Evolutionary conservation across 2,888 invertebrate species (phyloP).

Genomic region (Chelonus formosanus): DNA sequence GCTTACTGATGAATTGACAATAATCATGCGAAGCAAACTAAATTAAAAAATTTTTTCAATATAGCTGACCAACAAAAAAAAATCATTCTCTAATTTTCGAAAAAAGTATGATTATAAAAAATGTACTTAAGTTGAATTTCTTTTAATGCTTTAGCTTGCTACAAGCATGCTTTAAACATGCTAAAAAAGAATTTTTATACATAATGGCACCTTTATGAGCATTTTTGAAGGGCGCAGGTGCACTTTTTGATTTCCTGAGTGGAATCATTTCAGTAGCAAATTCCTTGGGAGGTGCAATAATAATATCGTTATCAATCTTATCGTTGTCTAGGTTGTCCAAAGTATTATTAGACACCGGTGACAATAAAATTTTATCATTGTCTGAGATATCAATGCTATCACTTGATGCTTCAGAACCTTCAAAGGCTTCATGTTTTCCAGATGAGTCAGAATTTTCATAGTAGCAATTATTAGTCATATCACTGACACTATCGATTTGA

Average conservation of each 20-base stretch:
- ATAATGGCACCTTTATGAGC: constrained; percentile 48
- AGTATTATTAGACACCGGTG: constrained; percentile 43
- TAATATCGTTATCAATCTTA: constrained; percentile 48
- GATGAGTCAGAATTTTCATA: too few species aligned
- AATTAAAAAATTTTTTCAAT: too few species aligned
- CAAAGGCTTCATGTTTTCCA: not conserved
- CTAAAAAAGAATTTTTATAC: constrained; percentile 29
- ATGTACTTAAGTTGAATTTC: too few species aligned
- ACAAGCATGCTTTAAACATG: constrained; percentile 33
- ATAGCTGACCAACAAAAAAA: too few species aligned
- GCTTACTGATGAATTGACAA: not conserved
- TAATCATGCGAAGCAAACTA: too few species aligned
- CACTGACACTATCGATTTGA: not conserved
- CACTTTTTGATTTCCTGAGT: constrained; percentile 61
- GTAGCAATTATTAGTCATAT: too few species aligned
- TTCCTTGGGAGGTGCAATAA: constrained; percentile 58
- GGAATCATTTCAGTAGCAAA: constrained; percentile 56
- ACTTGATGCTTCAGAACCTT: constrained; percentile 36
- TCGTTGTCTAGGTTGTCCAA: constrained; percentile 43
- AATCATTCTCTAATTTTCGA: too few species aligned
- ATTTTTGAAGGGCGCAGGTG: constrained; percentile 56
- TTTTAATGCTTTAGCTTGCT: too few species aligned
- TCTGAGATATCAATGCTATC: constrained; percentile 45
- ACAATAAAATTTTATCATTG: constrained; percentile 42
- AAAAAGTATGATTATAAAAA: too few species aligned